Evolutionary conservation across 2,113 vertebrate genomes (phyloP), one percentile per base, ranked within the genome.

Genomic region (Peromyscus maniculatus): DNA sequence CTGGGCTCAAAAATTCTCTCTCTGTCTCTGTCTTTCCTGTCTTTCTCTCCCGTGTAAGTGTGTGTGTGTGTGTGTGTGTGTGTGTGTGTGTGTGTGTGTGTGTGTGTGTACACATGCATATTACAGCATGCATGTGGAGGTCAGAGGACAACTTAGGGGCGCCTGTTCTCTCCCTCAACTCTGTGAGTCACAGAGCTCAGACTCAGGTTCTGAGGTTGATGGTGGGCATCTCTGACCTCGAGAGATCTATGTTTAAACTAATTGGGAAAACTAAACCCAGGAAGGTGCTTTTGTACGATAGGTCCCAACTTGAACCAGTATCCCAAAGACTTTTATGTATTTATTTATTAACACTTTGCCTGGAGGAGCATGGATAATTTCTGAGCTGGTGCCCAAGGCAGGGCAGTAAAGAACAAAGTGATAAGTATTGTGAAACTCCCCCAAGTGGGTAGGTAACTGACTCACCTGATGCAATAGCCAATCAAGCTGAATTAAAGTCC

Each of bases 191-290:
- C 13, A 31, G 15, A 16, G 43, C 66, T 36, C 8, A 21, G 33
- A 22, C 31, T 69, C 10, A 22, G 62, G 31, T 52, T 49, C 33
- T 22, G 5, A 49, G 43, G 9, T 36, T 69, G 3, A 36, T 22
- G 17, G 84, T 43, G 43, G 24, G 31, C 57, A 49, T 49, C 64
- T 67, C 28, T 36, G 84, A 46, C 17, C 31, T 16, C 10, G 21
- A 82, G n/a, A 72, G 31, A 83, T 87, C 55, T 83, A 36, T 22
- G 72, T 91, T 89, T 89, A 82, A 93, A 62, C 62, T 72, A 36
- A 0, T 13, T 55, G 52, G 64, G 52, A 94, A 69, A 71, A 69
- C 59, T 9, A n/a, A 72, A 72, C 7, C 49, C 86, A 21, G 26
- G 28, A 72, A 88, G 26, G 11, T 89, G 52, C 52, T 59, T 21